These are phyloP conservation scores for Hippocampus mohnikei DNA, from an alignment of 2,113 vertebrate species.

Conservation along the genomic window DNA sequence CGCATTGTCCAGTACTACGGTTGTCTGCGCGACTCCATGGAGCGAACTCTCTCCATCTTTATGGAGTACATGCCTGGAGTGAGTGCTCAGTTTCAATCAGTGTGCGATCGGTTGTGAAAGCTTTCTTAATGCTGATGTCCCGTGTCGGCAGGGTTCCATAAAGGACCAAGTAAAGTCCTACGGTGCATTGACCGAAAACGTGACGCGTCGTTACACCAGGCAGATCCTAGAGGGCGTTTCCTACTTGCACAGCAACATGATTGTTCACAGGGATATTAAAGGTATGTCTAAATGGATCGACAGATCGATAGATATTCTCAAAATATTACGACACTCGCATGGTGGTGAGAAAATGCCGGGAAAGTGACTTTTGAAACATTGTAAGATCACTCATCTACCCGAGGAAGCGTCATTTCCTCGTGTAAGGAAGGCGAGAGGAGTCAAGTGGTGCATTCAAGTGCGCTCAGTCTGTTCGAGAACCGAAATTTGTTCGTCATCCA, in stretches of 20 bases:
- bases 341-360: no score
- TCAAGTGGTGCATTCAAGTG: no score
- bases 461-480: no score
- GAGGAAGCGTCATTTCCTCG: no score
- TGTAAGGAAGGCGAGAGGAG: no score
- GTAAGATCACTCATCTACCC: no score
- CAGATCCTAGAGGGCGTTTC: slow-evolving; percentile 98
- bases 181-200: slow-evolving; percentile 94
- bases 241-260: slow-evolving; percentile 99
- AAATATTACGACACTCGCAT: not conserved
- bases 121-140: not conserved
- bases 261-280: slow-evolving; percentile 99
- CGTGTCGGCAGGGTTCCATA: slow-evolving; percentile 83
- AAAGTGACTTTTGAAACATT: no score
- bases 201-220: slow-evolving; percentile 93
- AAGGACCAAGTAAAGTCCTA: slow-evolving; percentile 98
- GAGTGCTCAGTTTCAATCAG: slow-evolving; percentile 39
- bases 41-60: slow-evolving; percentile 96
- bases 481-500: no score
- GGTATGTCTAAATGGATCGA: slow-evolving; percentile 52
- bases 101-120: not conserved
- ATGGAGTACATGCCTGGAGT: slow-evolving; percentile 99
- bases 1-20: slow-evolving; percentile 98
- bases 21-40: slow-evolving; percentile 87
- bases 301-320: not conserved